Evolutionary conservation across 2,888 invertebrate genomes (phyloP), one percentile per base, ranked within the genome.

Genomic region (Harpalus rufipes): DNA sequence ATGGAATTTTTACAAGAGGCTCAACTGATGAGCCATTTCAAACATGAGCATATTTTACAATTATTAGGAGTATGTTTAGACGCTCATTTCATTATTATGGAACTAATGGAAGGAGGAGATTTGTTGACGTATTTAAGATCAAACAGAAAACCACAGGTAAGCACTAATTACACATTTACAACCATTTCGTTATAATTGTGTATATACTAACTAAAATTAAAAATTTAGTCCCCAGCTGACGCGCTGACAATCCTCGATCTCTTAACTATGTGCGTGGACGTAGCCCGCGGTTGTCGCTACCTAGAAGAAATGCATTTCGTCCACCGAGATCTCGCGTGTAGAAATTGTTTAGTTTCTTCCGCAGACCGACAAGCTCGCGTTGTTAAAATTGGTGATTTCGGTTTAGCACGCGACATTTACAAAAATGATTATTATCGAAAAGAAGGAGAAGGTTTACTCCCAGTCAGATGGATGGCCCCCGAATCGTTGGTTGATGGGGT

Each of bases 401-500:
- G 99, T 0, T 92, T 99, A 7, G 98, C 99, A 0, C 93, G 99
- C 86, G 99, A 99, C 90, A 97, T 99, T 86, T 99, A 99, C 91
- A 97, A 97, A 90, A 98, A 97, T 89, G 99, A 99, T 90, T 99
- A 99, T 89, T 99, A 99, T 89, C 94, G 98, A 86, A 98, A 99
- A 91, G 98, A 98, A 91, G 96, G 97, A 0, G 95, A 96, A 92
- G 95, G 98, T 0, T 91, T 98, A 68, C 91, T 99, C 79, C 99
- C 99, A 0, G 98, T 99, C 0, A 93, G 98, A 59, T 99, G 99
- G 99, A 99, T 99, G 98, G 96, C 98, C 0, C 99, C 99, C 0
- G 99, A 99, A 91, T 97, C 98, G 25, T 92, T 99, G 10, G 95
- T 97, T 0, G 98, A 99, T 90, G 98, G 99, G 0, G 96, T 99